phyloP scores from a whole-genome alignment of 2,888 invertebrate species.

The Lasioglossum villosulum region DNA sequence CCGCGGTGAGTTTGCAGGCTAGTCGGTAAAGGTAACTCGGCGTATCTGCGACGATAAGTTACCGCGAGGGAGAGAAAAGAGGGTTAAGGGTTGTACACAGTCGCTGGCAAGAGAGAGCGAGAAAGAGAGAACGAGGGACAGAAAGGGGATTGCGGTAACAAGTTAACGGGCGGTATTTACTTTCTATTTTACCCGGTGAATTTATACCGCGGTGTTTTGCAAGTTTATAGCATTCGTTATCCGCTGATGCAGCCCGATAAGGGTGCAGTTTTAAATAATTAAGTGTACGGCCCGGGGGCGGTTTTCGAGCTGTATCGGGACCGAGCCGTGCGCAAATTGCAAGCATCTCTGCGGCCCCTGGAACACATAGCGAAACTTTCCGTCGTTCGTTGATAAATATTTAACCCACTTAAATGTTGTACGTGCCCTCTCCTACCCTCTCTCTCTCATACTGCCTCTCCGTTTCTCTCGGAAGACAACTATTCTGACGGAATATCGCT shows the following conservation, averaged over 20 bases:
- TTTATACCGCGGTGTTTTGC: constrained; percentile 48
- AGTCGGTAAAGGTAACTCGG: constrained; percentile 57
- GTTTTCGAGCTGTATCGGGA: constrained; percentile 31
- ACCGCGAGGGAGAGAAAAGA: constrained; percentile 11
- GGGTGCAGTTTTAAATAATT: constrained; percentile 57
- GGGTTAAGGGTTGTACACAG: constrained; percentile 2
- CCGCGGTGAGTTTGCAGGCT: constrained; percentile 63
- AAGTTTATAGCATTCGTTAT: constrained; percentile 55
- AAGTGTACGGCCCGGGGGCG: constrained; percentile 43
- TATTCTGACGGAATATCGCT: not conserved
- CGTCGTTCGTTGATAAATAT: constrained; percentile 53
- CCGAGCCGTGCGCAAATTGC: constrained; percentile 38
- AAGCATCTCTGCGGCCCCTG: constrained; percentile 34
- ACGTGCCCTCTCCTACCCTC: not conserved
- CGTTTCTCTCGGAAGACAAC: constrained; percentile 12
- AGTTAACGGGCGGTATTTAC: constrained; percentile 47
- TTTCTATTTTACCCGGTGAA: constrained; percentile 51
- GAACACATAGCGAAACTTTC: constrained; percentile 37
- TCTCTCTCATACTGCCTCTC: not conserved
- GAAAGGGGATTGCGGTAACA: constrained; percentile 2
- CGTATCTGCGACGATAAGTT: constrained; percentile 59
- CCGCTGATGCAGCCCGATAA: constrained; percentile 54
- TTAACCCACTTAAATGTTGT: constrained; percentile 47
- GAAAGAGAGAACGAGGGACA: not conserved
- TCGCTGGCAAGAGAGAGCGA: not conserved